These are phyloP conservation scores for Pachyrhynchus sulphureomaculatus DNA, from an alignment of 1,140 invertebrate species.

Conservation along the genomic window DNA sequence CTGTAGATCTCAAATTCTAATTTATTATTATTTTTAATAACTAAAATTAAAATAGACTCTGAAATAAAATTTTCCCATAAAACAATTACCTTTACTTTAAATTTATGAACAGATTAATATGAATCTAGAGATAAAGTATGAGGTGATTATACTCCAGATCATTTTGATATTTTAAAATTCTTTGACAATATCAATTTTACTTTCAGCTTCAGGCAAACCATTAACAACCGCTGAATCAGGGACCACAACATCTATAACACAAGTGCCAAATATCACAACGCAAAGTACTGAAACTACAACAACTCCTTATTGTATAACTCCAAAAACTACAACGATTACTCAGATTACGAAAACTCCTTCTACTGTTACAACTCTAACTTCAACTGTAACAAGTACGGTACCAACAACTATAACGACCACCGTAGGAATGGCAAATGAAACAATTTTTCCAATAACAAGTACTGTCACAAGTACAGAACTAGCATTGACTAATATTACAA, in stretches of 20 bases:
- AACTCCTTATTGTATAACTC: constrained; percentile 3
- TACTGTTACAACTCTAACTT: too few relatives aligned
- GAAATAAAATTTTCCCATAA: too few relatives aligned
- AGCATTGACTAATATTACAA: neutral
- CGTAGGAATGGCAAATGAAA: neutral
- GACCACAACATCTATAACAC: neutral
- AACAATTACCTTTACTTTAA: too few relatives aligned
- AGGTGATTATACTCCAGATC: too few relatives aligned
- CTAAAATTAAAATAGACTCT: too few relatives aligned
- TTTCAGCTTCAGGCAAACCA: neutral
- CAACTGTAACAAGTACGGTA: neutral
- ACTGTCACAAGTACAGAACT: neutral
- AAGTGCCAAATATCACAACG: constrained; percentile 32
- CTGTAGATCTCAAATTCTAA: too few relatives aligned
- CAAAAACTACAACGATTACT: constrained; percentile 24
- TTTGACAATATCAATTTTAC: too few relatives aligned
- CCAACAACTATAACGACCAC: neutral
- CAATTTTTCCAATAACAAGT: neutral
- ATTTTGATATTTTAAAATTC: too few relatives aligned
- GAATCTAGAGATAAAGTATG: too few relatives aligned
- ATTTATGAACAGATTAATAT: too few relatives aligned
- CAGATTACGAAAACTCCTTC: constrained; percentile 34
- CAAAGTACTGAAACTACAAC: constrained; percentile 31
- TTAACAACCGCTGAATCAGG: neutral
- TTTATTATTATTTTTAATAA: too few relatives aligned